phyloP scores from a whole-genome alignment of 2,113 vertebrate genomes.

The Corynorhinus townsendii region DNA sequence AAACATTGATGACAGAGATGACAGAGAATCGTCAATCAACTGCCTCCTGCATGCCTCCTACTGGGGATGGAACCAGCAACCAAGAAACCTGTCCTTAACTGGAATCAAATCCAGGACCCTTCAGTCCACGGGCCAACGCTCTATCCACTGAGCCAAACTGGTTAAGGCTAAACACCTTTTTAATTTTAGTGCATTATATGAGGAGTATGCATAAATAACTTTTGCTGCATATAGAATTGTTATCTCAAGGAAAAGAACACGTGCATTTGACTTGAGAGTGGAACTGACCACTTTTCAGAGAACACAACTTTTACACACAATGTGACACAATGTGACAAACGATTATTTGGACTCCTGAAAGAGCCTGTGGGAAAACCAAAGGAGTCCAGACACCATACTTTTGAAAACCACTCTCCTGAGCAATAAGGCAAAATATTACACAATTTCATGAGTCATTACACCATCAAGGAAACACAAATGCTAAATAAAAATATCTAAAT shows the following conservation, averaged over 20 bases:
- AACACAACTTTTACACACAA: background rate
- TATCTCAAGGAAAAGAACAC: background rate
- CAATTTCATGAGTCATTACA: background rate
- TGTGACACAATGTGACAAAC: background rate
- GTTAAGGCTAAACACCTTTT: background rate
- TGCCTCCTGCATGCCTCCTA: too few relatives aligned
- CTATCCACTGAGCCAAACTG: too few relatives aligned
- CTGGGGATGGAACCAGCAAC: too few relatives aligned
- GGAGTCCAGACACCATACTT: background rate
- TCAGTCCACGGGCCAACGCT: too few relatives aligned
- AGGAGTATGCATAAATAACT: background rate
- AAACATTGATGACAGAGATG: too few relatives aligned
- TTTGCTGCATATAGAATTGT: background rate
- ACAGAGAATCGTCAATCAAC: too few relatives aligned
- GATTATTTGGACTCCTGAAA: background rate
- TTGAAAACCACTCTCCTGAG: background rate
- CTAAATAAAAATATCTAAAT: conserved; percentile 26
- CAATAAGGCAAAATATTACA: background rate
- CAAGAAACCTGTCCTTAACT: too few relatives aligned
- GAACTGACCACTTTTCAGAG: background rate
- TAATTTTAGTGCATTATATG: background rate
- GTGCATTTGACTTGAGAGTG: background rate
- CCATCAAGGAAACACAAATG: conserved; percentile 3
- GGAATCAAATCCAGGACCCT: too few relatives aligned
- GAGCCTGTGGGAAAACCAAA: background rate